These are phyloP conservation scores for Amphiprion ocellaris DNA, from an alignment of 2,113 vertebrate species.

Conservation along the genomic window DNA sequence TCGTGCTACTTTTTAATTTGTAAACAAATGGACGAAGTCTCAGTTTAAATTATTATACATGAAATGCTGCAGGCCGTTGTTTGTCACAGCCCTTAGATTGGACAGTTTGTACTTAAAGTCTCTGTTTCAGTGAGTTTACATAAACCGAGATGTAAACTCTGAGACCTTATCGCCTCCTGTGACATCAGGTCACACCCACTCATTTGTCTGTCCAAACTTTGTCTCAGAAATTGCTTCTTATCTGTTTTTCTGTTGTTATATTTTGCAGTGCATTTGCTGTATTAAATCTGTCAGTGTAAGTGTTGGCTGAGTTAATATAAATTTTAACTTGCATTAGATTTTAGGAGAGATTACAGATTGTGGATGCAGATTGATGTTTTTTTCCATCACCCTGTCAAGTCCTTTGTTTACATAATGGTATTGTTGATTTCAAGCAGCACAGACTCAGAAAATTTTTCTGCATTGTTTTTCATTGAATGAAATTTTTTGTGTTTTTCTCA, in stretches of 20 bases:
- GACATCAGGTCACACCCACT: neutral
- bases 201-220: neutral
- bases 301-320: too few relatives aligned
- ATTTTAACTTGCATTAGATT: neutral
- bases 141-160: constrained; percentile 2
- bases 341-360: too few relatives aligned
- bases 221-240: neutral
- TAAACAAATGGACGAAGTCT: neutral
- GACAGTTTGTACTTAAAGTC: neutral
- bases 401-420: too few relatives aligned
- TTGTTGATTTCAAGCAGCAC: neutral
- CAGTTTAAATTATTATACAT: neutral
- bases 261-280: too few relatives aligned
- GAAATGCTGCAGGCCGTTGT: neutral
- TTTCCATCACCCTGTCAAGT: neutral
- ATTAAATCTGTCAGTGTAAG: too few relatives aligned
- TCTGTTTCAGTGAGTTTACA: neutral
- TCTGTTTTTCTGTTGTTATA: too few relatives aligned
- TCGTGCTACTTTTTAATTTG: neutral
- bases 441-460: neutral
- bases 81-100: neutral
- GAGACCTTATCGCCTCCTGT: neutral
- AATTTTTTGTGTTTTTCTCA: neutral
- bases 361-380: too few relatives aligned
- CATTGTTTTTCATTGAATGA: neutral